A percentile compares a stretch with the other conserved stretches of the same genome.
Conservation (phyloP, 53 echinoderm and acorn worm genomes). For the Apostichopus leukothele region DNA sequence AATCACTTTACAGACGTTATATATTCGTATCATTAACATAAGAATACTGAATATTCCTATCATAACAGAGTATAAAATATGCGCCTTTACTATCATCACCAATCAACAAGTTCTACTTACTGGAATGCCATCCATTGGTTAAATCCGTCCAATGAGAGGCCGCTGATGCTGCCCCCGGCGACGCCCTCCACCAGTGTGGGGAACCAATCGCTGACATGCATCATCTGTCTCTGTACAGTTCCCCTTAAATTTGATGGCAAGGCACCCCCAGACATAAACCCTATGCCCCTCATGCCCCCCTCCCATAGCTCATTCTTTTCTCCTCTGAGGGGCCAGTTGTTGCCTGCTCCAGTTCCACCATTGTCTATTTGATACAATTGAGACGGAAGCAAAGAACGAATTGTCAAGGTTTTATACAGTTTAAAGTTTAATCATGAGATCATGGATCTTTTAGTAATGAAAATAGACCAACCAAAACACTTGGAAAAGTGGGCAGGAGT, state of each 20-base stretch:
- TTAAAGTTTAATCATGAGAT: too few relatives aligned
- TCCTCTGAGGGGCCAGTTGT: conserved; percentile 93
- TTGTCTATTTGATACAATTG: conserved; percentile 65
- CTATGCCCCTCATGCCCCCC: conserved; percentile 84
- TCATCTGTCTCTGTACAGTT: conserved; percentile 64
- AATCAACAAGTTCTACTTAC: conserved; percentile 22
- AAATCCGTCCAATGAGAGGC: conserved; percentile 72
- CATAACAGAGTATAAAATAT: too few relatives aligned
- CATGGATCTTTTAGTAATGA: too few relatives aligned
- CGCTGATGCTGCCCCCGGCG: conserved; percentile 54
- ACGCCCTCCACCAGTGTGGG: conserved; percentile 87
- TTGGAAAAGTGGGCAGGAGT: too few relatives aligned
- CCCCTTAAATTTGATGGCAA: conserved; percentile 66
- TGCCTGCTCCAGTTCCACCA: conserved; percentile 78
- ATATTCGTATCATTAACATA: too few relatives aligned
- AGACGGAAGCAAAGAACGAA: too few relatives aligned
- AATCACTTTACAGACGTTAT: too few relatives aligned
- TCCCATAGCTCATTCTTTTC: conserved; percentile 83
- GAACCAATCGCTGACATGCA: conserved; percentile 98
- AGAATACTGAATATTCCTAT: too few relatives aligned
- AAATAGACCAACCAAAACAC: too few relatives aligned
- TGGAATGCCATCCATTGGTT: conserved; percentile 79
- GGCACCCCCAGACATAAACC: conserved; percentile 76
- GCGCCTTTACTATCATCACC: too few relatives aligned
- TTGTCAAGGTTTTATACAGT: too few relatives aligned